Evolutionary conservation across 2,888 invertebrate genomes (phyloP).

Genomic region (Hypomecis punctinalis): DNA sequence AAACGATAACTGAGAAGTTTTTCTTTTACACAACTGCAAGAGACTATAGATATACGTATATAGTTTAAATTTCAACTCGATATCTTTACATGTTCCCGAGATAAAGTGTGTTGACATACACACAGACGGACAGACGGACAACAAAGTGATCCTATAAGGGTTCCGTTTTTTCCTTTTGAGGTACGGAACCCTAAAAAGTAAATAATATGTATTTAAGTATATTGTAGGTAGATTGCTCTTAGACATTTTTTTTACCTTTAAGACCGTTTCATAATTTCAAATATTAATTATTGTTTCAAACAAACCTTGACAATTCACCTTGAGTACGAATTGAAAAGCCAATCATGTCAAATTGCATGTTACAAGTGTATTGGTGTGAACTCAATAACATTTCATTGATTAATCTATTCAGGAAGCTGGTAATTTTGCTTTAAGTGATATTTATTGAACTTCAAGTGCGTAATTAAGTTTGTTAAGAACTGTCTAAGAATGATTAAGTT

Average conservation of each 20-base stretch:
- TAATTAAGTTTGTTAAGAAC: slow-evolving; percentile 1
- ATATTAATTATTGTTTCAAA: background rate
- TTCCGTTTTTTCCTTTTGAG: too few species aligned
- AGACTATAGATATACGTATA: too few species aligned
- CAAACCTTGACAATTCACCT: slow-evolving; percentile 21
- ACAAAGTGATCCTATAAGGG: too few species aligned
- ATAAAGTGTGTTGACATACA: too few species aligned
- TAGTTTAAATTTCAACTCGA: too few species aligned
- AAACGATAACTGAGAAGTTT: too few species aligned
- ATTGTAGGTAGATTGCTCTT: slow-evolving; percentile 3
- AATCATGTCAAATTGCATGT: slow-evolving; percentile 28
- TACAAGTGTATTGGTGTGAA: slow-evolving; percentile 7
- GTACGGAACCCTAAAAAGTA: too few species aligned
- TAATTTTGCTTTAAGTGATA: slow-evolving; percentile 9
- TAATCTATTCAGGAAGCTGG: slow-evolving; percentile 8
- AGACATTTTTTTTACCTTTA: background rate
- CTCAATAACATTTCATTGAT: slow-evolving; percentile 12
- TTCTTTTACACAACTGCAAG: too few species aligned
- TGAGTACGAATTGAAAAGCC: slow-evolving; percentile 31
- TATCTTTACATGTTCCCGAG: too few species aligned
- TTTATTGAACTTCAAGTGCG: slow-evolving; percentile 1
- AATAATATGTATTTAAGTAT: too few species aligned
- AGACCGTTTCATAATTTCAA: background rate
- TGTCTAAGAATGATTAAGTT: background rate
- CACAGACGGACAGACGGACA: too few species aligned